Evolutionary conservation across 2,888 invertebrate genomes (phyloP), one percentile per base, ranked within the genome.

Genomic region (Atrina japonica): DNA sequence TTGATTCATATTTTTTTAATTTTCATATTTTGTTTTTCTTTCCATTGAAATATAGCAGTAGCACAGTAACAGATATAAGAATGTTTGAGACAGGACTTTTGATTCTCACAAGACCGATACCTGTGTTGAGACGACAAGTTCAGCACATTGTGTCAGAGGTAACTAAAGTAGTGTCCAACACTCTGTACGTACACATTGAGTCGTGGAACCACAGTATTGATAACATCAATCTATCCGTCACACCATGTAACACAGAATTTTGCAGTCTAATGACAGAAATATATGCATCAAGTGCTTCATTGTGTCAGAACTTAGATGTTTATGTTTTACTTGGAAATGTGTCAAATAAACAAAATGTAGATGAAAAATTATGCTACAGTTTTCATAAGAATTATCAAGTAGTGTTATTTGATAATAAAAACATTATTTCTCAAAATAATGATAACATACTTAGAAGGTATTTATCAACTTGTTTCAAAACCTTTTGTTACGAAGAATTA

Each of bases 181-280:
- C 84, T 6, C 75, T 85, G 2, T 88, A 88, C 53, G 76, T 88
- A 43, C 85, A 85, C 41, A 76, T 88, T 16, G 43, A 59, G n/a
- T 16, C 56, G 16, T 43, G 49, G 16, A n/a, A 45, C 16, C 41
- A 29, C 2, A 18, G 35, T 27, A 40, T 21, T 40, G 27, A 21
- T 41, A 21, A 52, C 18, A 35, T 47, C 35, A 29, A 7, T 25
- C 0, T 56, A 1, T 3, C 14, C 21, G 68, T 67, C n/a, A 55
- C 82, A 18, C 77, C 82, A 21, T 80, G 76, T 47, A 80, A 82
- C 23, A 56, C 68, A 35, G 83, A 84, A 21, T 55, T 85, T 1
- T 69, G 78, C 52, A 66, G 71, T 18, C 55, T 83, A 40, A 76
- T 86, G 40, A 77, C 73, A 30, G 82, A 82, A n/a, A 66, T 86